Evolutionary conservation across 1,140 invertebrate genomes (phyloP), one percentile per base, ranked within the genome.

Genomic region (Ylistrum balloti): DNA sequence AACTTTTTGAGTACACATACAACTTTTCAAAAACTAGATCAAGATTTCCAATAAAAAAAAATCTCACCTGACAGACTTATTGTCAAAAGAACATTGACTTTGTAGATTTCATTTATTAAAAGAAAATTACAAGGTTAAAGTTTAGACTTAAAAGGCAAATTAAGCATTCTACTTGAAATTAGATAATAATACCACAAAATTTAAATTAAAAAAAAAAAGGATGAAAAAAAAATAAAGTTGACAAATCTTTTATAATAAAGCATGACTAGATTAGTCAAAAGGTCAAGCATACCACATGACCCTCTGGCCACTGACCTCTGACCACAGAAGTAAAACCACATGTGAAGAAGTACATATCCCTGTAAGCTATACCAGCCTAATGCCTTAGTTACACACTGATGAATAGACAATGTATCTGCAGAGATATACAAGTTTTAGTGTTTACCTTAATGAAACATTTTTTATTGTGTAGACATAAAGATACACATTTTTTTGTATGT

Each of bases 391-490:
- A 28, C 56, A 74, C 22, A 74, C 56, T 28, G 56, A 74, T 5
- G 11, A 74, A 74, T 74, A 74, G 56, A 74, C 56, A 74, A 74
- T 28, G 56, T 74, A 74, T 74, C 56, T 74, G 13, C n/a, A 22
- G 17, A 28, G 9, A 74, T 74, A 74, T n/a, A 74, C 17, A n/a
- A 74, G 56, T 74, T 74, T 74, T n/a, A 74, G 56, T 17, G 5
- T 74, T 74, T 28, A 74, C 56, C 56, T 74, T 74, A 74, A n/a
- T 74, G 56, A 74, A 74, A 74, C 56, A 28, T 74, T 74, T 74
- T 74, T 74, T 74, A 5, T n/a, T 1, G 56, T 74, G 56, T 74
- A 28, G n/a, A 74, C 56, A 7, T 74, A 74, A 17, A 74, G 56
- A 11, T 74, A 74, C 56, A 74, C 56, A 45, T n/a, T 74, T 74